A percentile compares a stretch with the other conserved stretches of the same genome.
These are phyloP conservation scores for Barnardius zonarius DNA, from an alignment of 2,113 vertebrate species.

Conservation along the genomic window DNA sequence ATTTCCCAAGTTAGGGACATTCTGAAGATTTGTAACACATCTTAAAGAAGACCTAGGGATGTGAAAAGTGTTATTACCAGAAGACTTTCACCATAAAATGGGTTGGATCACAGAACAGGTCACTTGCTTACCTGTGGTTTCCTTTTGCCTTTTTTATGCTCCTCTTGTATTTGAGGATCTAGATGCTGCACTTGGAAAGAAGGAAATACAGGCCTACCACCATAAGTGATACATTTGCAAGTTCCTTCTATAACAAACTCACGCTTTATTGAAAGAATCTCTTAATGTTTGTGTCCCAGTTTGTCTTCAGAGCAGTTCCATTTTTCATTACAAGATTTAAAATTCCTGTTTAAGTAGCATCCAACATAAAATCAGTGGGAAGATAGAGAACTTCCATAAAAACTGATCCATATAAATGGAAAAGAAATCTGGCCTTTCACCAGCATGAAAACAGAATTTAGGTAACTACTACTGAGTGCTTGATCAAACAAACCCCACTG, in stretches of 20 bases:
- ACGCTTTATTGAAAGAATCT: neutral
- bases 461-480: neutral
- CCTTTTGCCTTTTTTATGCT: neutral
- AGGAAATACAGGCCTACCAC: neutral
- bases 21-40: constrained; percentile 18
- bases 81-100: neutral
- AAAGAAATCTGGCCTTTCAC: neutral
- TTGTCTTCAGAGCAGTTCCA: neutral
- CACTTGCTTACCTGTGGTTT: neutral
- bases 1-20: constrained; percentile 2
- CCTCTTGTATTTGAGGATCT: neutral
- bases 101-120: neutral
- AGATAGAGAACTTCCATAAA: neutral
- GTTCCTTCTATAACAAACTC: neutral
- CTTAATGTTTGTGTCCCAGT: neutral
- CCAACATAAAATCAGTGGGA: neutral
- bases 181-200: neutral
- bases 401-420: neutral
- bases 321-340: neutral
- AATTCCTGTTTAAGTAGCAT: neutral
- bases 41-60: neutral
- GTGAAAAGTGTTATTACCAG: neutral
- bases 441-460: neutral
- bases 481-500: neutral
- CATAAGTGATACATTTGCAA: neutral